Evolutionary conservation across 2,797 vertebrate genomes (phyloP), one percentile per base, ranked within the genome.

Genomic region (Karalla daura): DNA sequence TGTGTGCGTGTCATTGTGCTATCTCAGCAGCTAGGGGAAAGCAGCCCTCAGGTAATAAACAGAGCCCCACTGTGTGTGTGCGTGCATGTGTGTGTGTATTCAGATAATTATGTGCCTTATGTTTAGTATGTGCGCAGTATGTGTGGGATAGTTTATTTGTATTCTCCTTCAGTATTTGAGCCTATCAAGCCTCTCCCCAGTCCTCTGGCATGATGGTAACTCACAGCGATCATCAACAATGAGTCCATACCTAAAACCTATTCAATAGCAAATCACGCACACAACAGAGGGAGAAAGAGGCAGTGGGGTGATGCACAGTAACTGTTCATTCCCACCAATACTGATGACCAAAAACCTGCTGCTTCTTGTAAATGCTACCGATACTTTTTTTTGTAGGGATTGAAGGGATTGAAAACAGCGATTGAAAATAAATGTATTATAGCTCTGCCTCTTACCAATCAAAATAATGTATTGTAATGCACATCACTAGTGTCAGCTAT

Each of bases 41-140:
- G 41, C 41, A 58, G 59, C 53, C 71, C 70, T 81, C 30, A 33
- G 67, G 52, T 78, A 78, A 82, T 73, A 70, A 79, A 79, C 36
- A 66, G 54, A 30, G 61, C 27, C 50, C 70, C 44, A 56, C 70
- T 74, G 44, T 71, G 58, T 69, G 71, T 56, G 41, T n/a, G 43
- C 73, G 63, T 45, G 39, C 28, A 20, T 5, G 23, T 55, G 35
- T 51, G 36, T 56, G 40, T 47, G 40, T 21, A 65, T 47, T 24
- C 39, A 52, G 18, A 66, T 63, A 46, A 47, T 25, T 24, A 32
- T 46, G 33, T 37, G 25, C 21, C 40, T 36, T 56, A 32, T 46
- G 27, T 59, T 40, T 28, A 56, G 6, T 18, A 27, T 17, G 17
- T 24, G 27, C 37, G 50, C 56, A 56, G 17, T 12, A 7, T n/a